phyloP scores from a whole-genome alignment of 2,113 vertebrate genomes.

The Aleadryas rufinucha region DNA sequence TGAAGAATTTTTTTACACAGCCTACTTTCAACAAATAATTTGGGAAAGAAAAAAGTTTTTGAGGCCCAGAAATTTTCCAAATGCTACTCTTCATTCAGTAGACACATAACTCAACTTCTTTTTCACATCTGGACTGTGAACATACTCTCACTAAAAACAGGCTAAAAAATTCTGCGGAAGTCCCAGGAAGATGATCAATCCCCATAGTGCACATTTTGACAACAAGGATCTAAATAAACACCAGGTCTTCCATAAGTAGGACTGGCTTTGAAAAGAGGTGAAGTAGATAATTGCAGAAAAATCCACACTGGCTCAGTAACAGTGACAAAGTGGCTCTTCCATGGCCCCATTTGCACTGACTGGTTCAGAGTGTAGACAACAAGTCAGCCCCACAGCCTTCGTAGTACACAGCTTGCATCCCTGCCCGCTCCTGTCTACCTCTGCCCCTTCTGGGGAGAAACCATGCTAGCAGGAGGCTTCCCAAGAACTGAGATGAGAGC shows the following conservation, averaged over 20 bases:
- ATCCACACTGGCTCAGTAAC: not conserved
- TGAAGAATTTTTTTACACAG: not conserved
- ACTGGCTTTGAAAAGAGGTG: not conserved
- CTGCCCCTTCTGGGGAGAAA: not conserved
- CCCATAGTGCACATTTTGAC: not conserved
- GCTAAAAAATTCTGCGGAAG: not conserved
- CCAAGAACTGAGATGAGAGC: not conserved
- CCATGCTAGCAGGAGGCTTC: fast-evolving
- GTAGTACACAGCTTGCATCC: not conserved
- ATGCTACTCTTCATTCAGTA: not conserved
- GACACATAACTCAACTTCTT: not conserved
- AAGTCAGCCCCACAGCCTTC: not conserved
- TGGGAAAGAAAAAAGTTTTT: not conserved
- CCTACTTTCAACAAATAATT: not conserved
- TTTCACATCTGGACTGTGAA: not conserved
- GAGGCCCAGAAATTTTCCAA: not conserved
- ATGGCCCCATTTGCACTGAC: not conserved
- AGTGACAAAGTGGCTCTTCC: not conserved
- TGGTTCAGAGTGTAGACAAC: fast-evolving
- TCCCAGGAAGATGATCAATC: not conserved
- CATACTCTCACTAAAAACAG: not conserved
- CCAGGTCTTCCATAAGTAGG: not conserved
- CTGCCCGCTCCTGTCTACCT: not conserved
- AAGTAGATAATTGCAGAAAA: not conserved
- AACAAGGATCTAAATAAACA: not conserved